These are phyloP conservation scores for Galaxias olidus DNA, from an alignment of 2,797 vertebrate genomes.

Conservation along the genomic window DNA sequence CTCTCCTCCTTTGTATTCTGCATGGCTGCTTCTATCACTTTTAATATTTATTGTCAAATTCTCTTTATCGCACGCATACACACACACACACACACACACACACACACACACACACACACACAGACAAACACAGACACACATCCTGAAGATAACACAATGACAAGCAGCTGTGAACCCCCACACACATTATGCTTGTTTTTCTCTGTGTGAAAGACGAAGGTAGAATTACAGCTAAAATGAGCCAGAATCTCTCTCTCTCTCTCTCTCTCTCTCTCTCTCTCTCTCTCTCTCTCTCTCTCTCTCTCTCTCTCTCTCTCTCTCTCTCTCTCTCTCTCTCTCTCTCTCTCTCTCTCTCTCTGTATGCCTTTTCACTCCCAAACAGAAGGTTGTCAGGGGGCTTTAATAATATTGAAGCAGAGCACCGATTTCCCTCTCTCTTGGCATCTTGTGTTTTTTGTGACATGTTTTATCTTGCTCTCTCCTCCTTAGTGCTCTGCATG, in stretches of 20 bases:
- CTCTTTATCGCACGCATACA: slow-evolving; percentile 6
- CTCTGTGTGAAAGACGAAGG: no score
- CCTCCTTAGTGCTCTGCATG: no score
- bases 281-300: slow-evolving; percentile 6
- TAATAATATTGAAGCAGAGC: no score
- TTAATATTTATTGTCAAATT: no score
- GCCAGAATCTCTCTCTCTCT: slow-evolving; percentile 14
- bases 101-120: slow-evolving; percentile 1
- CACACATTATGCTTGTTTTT: slow-evolving; percentile 4
- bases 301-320: neutral
- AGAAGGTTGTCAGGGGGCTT: no score
- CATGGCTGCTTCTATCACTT: no score
- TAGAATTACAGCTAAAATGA: no score
- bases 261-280: slow-evolving; percentile 27
- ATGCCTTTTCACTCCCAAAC: neutral
- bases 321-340: slow-evolving; percentile 20
- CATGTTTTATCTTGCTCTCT: no score
- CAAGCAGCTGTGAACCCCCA: neutral
- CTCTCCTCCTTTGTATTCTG: no score
- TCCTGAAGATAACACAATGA: neutral
- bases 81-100: neutral
- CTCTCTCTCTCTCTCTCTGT: slow-evolving; percentile 24
- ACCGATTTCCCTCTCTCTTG: no score
- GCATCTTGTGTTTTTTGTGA: no score
- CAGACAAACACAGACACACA: slow-evolving; percentile 18